These are phyloP conservation scores for Eulemur mongoz DNA, from an alignment of 2,797 vertebrate species.

Conservation along the genomic window DNA sequence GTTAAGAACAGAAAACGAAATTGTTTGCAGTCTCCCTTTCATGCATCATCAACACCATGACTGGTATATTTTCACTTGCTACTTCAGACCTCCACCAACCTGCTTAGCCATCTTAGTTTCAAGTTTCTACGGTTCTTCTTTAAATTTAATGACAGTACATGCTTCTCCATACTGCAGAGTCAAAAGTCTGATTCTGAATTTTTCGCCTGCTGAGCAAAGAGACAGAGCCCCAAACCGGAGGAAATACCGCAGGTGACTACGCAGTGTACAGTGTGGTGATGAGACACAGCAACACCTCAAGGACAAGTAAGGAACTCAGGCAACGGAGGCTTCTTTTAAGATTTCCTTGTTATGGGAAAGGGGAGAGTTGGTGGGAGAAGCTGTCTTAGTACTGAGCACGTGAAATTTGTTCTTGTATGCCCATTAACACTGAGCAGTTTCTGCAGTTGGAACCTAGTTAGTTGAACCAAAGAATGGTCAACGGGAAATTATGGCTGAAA, in stretches of 20 bases:
- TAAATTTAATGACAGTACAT: neutral
- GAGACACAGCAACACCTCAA: neutral
- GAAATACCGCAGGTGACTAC: accelerated
- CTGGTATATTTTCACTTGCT: neutral
- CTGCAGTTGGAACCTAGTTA: neutral
- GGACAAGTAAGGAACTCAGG: neutral
- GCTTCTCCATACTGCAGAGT: neutral
- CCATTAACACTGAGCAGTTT: neutral
- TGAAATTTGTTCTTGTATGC: neutral
- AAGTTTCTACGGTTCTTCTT: neutral
- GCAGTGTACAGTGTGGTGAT: neutral
- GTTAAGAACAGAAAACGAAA: slow-evolving; percentile 26
- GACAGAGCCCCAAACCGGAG: slow-evolving; percentile 3
- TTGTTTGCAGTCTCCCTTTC: slow-evolving; percentile 21
- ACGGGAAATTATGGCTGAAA: neutral
- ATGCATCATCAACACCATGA: neutral
- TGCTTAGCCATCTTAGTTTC: slow-evolving; percentile 1
- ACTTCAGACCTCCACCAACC: neutral
- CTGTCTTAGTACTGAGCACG: neutral
- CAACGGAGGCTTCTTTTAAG: slow-evolving; percentile 37
- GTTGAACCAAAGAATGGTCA: neutral
- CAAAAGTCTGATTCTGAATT: neutral
- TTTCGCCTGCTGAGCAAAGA: neutral
- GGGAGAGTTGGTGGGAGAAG: neutral
- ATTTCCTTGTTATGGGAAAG: slow-evolving; percentile 30